phyloP scores from a whole-genome alignment of 2,797 vertebrate species.

The Phylloscopus collybita region DNA sequence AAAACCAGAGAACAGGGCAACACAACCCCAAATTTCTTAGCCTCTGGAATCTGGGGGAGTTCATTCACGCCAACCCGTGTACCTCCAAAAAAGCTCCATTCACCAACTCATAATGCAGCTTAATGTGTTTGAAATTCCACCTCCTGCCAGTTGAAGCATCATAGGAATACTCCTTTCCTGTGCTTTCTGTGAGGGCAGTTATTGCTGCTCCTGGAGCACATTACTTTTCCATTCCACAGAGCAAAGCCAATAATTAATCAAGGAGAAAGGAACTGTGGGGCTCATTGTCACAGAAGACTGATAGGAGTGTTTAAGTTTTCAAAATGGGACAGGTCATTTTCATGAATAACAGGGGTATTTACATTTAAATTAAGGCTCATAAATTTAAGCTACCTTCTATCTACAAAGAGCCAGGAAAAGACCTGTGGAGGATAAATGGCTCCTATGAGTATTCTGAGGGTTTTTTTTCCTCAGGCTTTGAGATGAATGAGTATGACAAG shows the following conservation, averaged over 20 bases:
- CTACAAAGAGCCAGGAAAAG: neutral
- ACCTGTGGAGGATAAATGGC: neutral
- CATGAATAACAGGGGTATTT: neutral
- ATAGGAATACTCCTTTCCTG: neutral
- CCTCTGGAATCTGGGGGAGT: neutral
- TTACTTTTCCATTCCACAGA: neutral
- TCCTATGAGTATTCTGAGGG: neutral
- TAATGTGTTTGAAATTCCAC: neutral
- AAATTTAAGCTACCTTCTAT: neutral
- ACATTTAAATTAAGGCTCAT: neutral
- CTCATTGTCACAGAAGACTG: neutral
- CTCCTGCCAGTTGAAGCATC: neutral
- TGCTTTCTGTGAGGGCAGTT: neutral
- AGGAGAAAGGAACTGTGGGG: neutral
- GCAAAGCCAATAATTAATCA: neutral
- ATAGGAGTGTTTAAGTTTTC: neutral
- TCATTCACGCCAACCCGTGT: neutral
- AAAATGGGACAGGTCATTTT: neutral
- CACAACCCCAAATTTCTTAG: neutral
- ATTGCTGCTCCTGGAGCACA: neutral
- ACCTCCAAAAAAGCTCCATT: neutral
- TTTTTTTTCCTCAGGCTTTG: neutral
- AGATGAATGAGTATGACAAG: neutral
- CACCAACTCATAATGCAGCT: neutral
- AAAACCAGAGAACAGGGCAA: too few species aligned